Base-by-base conservation (phyloP, 2,888 invertebrate genomes). In the Ichneumon xanthorius region DNA sequence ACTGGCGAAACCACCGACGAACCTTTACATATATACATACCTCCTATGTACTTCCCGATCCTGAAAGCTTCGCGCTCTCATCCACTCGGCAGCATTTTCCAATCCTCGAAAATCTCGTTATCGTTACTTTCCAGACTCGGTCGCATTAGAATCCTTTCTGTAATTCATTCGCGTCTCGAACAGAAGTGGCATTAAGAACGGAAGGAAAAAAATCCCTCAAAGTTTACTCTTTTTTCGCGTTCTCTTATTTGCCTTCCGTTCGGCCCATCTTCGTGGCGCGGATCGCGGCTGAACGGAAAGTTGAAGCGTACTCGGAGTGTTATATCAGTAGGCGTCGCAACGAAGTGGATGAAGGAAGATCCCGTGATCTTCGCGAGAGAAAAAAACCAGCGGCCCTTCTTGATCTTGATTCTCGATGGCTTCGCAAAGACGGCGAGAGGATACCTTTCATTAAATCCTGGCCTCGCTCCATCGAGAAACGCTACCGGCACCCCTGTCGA, bases 401-500 rank as follows among this genome's bases (percentile, higher is more conserved):
- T 86, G 89, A 88, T 84, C 87, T 86, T 84, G 82, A 85, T 87
- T 85, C 84, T 84, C 88, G 83, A 84, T 86, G 87, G 87, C 84
- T 87, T 83, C 82, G 79, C 63, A 79, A 82, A 88, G 84, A 87
- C 84, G 73, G 70, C 67, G 26, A 14, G 61, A 33, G 30, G 84
- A 86, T 88, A 88, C 87, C 85, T 91, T 91, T 90, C 90, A 90
- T 92, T 92, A 92, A 92, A 92, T 89, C 90, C 89, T 50, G 55
- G 89, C 85, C 87, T 81, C 68, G 37, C 73, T 61, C 33, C 70
- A 22, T 72, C 86, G 82, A 45, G 45, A 45, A 45, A 71, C 78
- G 77, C 75, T 78, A 48, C 30, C 67, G 26, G n/a, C 40, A 40
- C 55, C 70, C 33, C 16, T 55, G 72, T 40, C 48, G 67, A 71